Percentiles rank a stretch among this genome's conserved stretches.
These are phyloP conservation scores for Astropecten irregularis DNA, from an alignment of 53 echinoderm and acorn worm genomes.

Conservation along the genomic window DNA sequence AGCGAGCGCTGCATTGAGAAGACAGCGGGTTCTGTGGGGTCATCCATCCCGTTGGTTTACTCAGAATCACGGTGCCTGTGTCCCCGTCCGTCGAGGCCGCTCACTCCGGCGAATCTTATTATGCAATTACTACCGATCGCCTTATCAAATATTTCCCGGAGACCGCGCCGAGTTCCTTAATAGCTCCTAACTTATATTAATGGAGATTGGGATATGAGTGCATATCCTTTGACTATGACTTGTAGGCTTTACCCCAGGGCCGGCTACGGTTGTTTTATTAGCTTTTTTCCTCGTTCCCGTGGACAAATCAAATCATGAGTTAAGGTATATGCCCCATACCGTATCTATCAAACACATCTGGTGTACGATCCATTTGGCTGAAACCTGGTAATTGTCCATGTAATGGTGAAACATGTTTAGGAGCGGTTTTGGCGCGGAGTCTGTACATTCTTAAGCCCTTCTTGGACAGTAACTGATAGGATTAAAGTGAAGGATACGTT, in stretches of 20 bases:
- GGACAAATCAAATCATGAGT: slow-evolving; percentile 40
- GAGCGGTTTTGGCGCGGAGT: slow-evolving; percentile 22
- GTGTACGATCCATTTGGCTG: slow-evolving; percentile 33
- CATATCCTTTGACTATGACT: slow-evolving; percentile 49
- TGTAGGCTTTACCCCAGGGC: slow-evolving; percentile 51
- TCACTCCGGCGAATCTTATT: slow-evolving; percentile 41
- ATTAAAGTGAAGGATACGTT: background rate
- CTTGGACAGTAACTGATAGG: background rate
- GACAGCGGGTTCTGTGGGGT: slow-evolving; percentile 35
- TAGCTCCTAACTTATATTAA: slow-evolving; percentile 55
- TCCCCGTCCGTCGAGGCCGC: background rate
- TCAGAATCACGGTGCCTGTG: slow-evolving; percentile 10
- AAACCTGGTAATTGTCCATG: slow-evolving; percentile 54
- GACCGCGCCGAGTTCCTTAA: slow-evolving; percentile 24
- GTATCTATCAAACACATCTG: slow-evolving; percentile 25
- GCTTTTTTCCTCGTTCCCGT: slow-evolving; percentile 51
- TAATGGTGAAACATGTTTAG: slow-evolving; percentile 47
- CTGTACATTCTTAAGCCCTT: slow-evolving; percentile 29
- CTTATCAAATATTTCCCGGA: slow-evolving; percentile 38
- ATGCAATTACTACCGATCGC: slow-evolving; percentile 57
- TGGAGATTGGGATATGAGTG: slow-evolving; percentile 50
- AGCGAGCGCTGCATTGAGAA: background rate
- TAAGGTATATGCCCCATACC: slow-evolving; percentile 29
- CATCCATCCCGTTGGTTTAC: slow-evolving; percentile 18
- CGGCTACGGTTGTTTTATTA: slow-evolving; percentile 52